A percentile compares a stretch with the other conserved stretches of the same genome.
These are phyloP conservation scores for Aphaenogaster rudis DNA, from an alignment of 1,140 invertebrate species.

Conservation along the genomic window DNA sequence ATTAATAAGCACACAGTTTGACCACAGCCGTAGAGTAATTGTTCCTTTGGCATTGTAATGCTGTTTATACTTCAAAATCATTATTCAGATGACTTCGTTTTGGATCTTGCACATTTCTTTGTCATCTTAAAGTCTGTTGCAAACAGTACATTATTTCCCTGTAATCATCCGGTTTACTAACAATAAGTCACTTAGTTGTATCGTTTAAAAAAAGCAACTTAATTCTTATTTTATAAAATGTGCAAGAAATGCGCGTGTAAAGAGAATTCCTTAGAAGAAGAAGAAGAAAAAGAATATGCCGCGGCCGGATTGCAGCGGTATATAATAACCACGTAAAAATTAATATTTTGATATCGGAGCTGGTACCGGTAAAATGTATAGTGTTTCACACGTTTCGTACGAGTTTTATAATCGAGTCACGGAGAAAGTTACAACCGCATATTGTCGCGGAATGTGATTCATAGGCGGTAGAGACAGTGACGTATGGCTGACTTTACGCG, in stretches of 20 bases:
- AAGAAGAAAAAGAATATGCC: not conserved
- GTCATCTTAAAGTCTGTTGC: not conserved
- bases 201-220: not conserved
- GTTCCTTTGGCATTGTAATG: not conserved
- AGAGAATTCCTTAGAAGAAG: not conserved
- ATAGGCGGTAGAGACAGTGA: constrained; percentile 8
- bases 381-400: not conserved
- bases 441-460: constrained; percentile 25
- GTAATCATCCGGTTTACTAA: not conserved
- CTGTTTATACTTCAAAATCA: not conserved
- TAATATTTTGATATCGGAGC: not conserved
- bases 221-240: not conserved
- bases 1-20: not conserved
- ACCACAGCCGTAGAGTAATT: not conserved
- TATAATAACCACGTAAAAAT: not conserved
- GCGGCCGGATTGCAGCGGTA: not conserved
- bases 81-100: not conserved
- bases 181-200: not conserved
- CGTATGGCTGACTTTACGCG: not conserved
- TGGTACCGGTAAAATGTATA: not conserved
- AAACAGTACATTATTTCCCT: constrained; percentile 1
- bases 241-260: not conserved
- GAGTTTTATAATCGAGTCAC: not conserved
- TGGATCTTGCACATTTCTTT: not conserved
- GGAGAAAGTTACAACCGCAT: no score